Evolutionary conservation across 2,888 invertebrate species (phyloP), one percentile per base, ranked within the genome.

Genomic region (Eupithecia abbreviata): DNA sequence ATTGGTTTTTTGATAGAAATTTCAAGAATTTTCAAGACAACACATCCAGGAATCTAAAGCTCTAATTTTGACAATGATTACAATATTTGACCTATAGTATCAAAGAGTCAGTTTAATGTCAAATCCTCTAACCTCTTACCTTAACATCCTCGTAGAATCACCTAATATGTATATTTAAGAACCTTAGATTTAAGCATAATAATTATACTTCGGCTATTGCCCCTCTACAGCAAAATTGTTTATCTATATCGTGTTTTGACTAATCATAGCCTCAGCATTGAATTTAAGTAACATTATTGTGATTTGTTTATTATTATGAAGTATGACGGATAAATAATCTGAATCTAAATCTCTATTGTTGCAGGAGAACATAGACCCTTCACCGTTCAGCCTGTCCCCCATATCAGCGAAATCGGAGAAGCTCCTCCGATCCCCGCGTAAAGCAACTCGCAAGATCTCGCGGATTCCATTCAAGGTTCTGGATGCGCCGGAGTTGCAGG

Each of bases 361-460:
- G 2, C 95, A 97, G 97, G 97, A 97, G 84, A 96, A 97, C 80
- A 96, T 97, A 89, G 97, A 97, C 82, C 97, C 97, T 73, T 96
- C 98, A 74, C 98, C 99, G 0, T 99, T 98, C 93, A 99, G 99
- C 58, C 93, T 99, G 49, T 99, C 99, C 3, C 99, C 99, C 0
- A 97, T 99, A 72, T 98, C 99, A 84, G 97, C 98, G 49, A 99
- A 99, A 91, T 99, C 99, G 82, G 99, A 99, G 93, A 98, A 98
- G 87, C 94, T 99, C 6, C 94, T 99, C 72, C 96, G 99, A 62
- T 99, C 99, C 0, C 99, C 99, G 0, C 96, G 99, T 82, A 99
- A 99, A 93, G 98, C 99, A n/a, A 98, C 99, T 2, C 95, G 99
- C 81, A 99, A 99, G 95, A 99, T 99, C 84, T 99, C 99, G 2